Base-by-base conservation (phyloP, 2,888 invertebrate genomes). In the Agrotis puta region DNA sequence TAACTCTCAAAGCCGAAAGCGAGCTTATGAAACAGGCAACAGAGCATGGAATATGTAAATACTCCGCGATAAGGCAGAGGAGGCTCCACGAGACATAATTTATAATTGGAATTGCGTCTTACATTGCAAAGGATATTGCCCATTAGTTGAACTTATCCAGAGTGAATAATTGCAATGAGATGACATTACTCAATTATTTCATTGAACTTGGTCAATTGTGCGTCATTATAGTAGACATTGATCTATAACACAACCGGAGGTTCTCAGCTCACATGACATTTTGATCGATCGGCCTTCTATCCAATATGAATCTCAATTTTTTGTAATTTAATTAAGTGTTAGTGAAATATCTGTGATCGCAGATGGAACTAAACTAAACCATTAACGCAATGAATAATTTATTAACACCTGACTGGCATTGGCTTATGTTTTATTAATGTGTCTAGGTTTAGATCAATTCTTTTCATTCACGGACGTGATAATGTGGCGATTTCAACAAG, bases 141-240 rank as follows among this genome's bases (percentile, higher is more conserved):
- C 74, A 88, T 88, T 88, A 86, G 74, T 62, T 61, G 71, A 68
- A 82, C 73, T 81, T 81, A 82, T 80, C 73, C 69, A 64, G 64
- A 88, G 82, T 84, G 76, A 83, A 83, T 86, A 84, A 88, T 87
- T 84, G 81, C 80, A 70, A 71, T 66, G 79, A 75, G 63, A 69
- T 74, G 63, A 62, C 61, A 66, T 78, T 77, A 71, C 70, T 73
- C 77, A 77, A 78, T 84, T 74, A 79, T 79, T 72, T 82, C 73
- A 79, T 85, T 81, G 83, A 82, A 68, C 74, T 77, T 77, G 75
- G 77, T 73, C 67, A 71, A 66, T 58, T 66, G 62, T 50, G 50
- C 16, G 56, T 73, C 68, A 76, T 74, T 76, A 76, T 48, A 63
- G 9, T 50, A 20, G 63, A 76, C 71, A 74, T 73, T 83, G 70